These are phyloP conservation scores for Diplodus puntazzo DNA, from an alignment of 2,797 vertebrate species.

Conservation along the genomic window DNA sequence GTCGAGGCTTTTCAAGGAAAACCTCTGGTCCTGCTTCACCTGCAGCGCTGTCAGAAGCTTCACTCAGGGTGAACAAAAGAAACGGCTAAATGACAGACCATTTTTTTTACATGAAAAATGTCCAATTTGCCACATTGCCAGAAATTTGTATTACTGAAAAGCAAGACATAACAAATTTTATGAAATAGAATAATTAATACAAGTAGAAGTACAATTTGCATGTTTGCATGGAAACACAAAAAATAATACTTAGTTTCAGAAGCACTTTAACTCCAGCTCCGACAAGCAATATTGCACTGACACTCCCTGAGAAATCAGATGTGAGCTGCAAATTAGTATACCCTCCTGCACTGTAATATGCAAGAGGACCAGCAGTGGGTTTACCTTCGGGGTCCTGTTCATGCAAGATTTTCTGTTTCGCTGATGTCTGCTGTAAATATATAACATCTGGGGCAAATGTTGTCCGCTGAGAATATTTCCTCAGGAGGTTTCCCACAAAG, in stretches of 20 bases:
- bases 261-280: background rate
- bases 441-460: background rate
- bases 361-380: conserved; percentile 3
- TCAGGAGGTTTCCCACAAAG: background rate
- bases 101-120: background rate
- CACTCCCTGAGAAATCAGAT: conserved; percentile 13
- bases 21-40: conserved; percentile 5
- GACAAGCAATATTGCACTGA: background rate
- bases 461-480: background rate
- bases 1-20: conserved; percentile 9
- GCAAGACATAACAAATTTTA: background rate
- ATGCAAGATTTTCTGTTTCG: background rate
- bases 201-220: background rate
- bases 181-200: background rate
- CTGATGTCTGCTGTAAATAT: conserved; percentile 14
- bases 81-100: background rate
- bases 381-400: background rate
- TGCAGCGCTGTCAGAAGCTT: background rate
- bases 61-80: background rate
- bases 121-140: too few species aligned
- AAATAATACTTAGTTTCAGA: background rate
- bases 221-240: background rate
- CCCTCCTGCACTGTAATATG: conserved; percentile 7
- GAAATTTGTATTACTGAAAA: background rate
- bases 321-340: conserved; percentile 5